Evolutionary conservation across 2,797 vertebrate species (phyloP).

Genomic region (Ceryle rudis): DNA sequence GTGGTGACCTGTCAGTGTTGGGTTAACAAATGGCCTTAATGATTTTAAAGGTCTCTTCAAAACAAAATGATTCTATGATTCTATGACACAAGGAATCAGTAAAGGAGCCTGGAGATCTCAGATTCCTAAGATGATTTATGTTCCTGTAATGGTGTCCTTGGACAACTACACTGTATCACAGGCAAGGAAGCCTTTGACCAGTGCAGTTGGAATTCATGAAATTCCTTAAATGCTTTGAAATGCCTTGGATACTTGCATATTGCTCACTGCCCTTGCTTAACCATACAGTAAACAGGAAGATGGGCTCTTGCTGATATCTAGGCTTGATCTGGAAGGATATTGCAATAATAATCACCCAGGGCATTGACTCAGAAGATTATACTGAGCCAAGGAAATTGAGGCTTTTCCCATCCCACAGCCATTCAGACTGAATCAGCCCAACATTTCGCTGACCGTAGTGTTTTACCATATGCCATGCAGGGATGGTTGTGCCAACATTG

Average conservation of each 20-base stretch:
- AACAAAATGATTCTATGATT: background rate
- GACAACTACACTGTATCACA: fast-evolving
- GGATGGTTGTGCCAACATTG: background rate
- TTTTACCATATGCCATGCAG: background rate
- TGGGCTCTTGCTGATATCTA: background rate
- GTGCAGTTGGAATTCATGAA: background rate
- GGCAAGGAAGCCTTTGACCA: background rate
- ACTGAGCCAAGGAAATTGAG: background rate
- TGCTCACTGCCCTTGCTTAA: background rate
- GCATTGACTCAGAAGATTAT: background rate
- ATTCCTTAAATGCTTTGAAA: conserved; percentile 11
- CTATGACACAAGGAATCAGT: background rate
- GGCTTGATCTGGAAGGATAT: conserved; percentile 17
- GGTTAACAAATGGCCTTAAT: background rate
- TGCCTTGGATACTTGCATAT: background rate
- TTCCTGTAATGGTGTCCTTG: background rate
- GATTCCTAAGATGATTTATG: background rate
- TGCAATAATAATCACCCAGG: background rate
- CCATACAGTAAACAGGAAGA: background rate
- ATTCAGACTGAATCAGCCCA: background rate
- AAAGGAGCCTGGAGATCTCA: background rate
- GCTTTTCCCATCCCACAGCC: background rate
- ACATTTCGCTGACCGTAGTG: background rate
- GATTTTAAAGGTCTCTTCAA: background rate
- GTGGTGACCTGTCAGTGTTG: background rate